Conservation (phyloP, 2,888 invertebrate species). For the Melitaea athalia region DNA sequence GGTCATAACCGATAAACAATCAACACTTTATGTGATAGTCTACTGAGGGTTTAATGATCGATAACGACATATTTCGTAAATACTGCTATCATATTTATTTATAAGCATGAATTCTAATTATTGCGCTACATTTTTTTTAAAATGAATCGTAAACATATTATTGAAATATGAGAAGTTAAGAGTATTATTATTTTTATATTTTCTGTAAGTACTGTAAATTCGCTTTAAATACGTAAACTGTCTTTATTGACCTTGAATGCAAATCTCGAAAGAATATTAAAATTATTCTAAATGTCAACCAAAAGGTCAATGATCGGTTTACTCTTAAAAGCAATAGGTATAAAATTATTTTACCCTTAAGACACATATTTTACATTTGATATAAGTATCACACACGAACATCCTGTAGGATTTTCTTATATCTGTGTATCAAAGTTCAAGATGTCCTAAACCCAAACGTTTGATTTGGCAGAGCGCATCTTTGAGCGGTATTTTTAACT, state of each 20-base stretch:
- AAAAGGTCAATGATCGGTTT: slow-evolving; percentile 44
- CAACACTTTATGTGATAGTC: slow-evolving; percentile 33
- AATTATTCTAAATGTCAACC: slow-evolving; percentile 40
- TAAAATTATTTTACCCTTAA: slow-evolving; percentile 21
- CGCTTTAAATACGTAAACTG: slow-evolving; percentile 16
- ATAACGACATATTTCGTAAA: slow-evolving; percentile 33
- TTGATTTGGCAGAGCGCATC: slow-evolving; percentile 80
- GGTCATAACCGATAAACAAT: slow-evolving; percentile 41
- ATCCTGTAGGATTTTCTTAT: slow-evolving; percentile 47
- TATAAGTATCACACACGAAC: slow-evolving; percentile 14
- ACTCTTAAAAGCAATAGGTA: slow-evolving; percentile 36
- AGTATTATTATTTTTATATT: neutral
- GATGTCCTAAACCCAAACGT: slow-evolving; percentile 67
- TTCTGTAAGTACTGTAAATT: slow-evolving; percentile 1
- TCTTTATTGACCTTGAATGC: slow-evolving; percentile 27
- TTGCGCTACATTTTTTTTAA: neutral
- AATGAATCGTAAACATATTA: neutral
- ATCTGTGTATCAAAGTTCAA: slow-evolving; percentile 71
- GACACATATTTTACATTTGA: slow-evolving; percentile 25
- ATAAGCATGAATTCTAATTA: slow-evolving; percentile 4
- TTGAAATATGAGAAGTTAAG: too few relatives aligned
- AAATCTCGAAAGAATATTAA: slow-evolving; percentile 25
- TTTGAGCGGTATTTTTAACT: slow-evolving; percentile 81
- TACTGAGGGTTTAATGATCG: slow-evolving; percentile 37
- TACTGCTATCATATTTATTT: neutral